Conservation (phyloP, 2,888 invertebrate species). For the Argyresthia albistria region DNA sequence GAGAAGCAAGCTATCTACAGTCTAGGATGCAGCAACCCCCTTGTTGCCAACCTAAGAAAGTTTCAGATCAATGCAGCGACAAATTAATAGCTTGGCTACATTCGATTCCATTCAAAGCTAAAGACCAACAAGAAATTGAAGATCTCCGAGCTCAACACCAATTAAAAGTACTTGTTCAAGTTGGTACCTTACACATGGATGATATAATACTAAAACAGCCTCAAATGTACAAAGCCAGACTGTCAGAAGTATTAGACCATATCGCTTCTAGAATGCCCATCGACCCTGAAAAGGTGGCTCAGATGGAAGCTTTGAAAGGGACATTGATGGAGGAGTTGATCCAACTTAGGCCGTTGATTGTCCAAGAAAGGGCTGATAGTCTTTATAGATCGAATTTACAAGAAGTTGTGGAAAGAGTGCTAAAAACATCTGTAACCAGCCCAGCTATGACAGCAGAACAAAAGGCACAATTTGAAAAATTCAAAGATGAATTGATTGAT, state of each 20-base stretch:
- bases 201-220: conserved; percentile 28
- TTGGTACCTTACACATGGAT: conserved; percentile 32
- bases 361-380: conserved; percentile 25
- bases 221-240: conserved; percentile 24
- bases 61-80: no score
- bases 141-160: background rate
- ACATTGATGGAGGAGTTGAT: background rate
- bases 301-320: background rate
- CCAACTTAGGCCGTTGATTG: conserved; percentile 26
- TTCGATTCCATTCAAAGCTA: background rate
- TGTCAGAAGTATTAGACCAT: conserved; percentile 29
- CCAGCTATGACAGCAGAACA: conserved; percentile 14
- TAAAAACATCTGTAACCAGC: conserved; percentile 14
- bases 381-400: conserved; percentile 33
- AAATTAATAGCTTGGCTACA: background rate
- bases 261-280: background rate
- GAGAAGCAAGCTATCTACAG: no score
- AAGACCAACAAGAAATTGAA: background rate
- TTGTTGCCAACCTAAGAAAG: no score
- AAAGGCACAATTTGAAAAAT: conserved; percentile 16
- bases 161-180: conserved; percentile 13
- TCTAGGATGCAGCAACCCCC: no score
- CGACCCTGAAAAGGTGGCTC: background rate
- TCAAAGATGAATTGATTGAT: conserved; percentile 33
- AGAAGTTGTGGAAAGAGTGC: conserved; percentile 18